A percentile compares a stretch with the other conserved stretches of the same genome.
Conservation (phyloP, 2,797 vertebrate species). For the Triplophysa yarkandensis region DNA sequence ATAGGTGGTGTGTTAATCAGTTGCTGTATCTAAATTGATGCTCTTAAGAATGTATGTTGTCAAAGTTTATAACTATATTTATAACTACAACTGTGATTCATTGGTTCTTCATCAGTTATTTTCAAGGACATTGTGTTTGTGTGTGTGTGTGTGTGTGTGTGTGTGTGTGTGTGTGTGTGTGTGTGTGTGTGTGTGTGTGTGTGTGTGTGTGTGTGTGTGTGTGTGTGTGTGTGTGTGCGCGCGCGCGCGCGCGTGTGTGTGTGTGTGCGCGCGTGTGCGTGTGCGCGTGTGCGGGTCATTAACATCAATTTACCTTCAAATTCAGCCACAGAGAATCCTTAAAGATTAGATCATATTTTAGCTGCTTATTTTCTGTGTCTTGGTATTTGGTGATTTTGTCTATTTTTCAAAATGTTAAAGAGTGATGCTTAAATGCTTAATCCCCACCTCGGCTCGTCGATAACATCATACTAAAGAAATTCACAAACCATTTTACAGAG, state of each 20-base stretch:
- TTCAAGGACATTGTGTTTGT: neutral
- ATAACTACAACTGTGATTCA: conserved; percentile 18
- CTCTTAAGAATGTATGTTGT: neutral
- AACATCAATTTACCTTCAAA: neutral
- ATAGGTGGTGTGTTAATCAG: conserved; percentile 19
- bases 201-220: neutral
- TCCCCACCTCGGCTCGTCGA: neutral
- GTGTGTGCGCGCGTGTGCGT: neutral
- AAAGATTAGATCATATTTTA: neutral
- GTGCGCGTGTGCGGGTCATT: neutral
- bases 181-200: neutral
- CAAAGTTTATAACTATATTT: conserved; percentile 14
- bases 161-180: neutral
- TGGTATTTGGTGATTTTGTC: neutral
- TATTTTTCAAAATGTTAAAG: neutral
- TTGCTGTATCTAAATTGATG: neutral
- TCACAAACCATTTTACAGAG: neutral
- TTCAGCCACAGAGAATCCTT: neutral
- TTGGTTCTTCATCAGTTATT: conserved; percentile 15
- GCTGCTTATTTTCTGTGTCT: neutral
- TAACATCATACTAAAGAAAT: neutral
- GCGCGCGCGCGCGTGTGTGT: no score
- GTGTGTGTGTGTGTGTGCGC: neutral
- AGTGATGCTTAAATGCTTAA: neutral
- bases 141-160: neutral